Evolutionary conservation across 2,888 invertebrate species (phyloP).

Genomic region (Antheraea assamensis): DNA sequence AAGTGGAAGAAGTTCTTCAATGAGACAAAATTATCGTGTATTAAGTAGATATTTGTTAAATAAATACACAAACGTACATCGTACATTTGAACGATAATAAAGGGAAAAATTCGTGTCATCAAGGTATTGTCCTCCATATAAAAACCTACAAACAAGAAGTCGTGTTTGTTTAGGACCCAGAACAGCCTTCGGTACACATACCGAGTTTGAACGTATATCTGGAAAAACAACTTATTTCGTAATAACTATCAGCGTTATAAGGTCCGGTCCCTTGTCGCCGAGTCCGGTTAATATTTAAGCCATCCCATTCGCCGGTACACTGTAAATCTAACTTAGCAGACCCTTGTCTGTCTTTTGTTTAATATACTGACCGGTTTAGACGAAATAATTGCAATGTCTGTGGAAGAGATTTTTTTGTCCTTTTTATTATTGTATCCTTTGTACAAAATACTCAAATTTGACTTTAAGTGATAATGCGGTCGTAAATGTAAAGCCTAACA

Average conservation of each 20-base stretch:
- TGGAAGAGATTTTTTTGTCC: background rate
- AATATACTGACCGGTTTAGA: background rate
- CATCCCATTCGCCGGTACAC: conserved; percentile 22
- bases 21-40: too few relatives aligned
- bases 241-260: conserved; percentile 17
- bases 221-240: conserved; percentile 12
- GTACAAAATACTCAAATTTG: background rate
- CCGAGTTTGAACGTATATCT: background rate
- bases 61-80: background rate
- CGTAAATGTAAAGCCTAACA: background rate
- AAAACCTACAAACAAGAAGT: conserved; percentile 7
- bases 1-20: too few relatives aligned
- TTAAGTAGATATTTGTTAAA: background rate
- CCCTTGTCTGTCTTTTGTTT: conserved; percentile 26
- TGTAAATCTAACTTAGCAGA: conserved; percentile 37
- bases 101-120: background rate
- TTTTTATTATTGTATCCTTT: background rate
- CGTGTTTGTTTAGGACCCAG: conserved; percentile 3
- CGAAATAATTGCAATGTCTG: conserved; percentile 5
- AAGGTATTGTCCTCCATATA: background rate
- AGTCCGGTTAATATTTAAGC: conserved; percentile 33
- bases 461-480: too few relatives aligned
- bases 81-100: background rate
- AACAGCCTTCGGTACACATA: background rate
- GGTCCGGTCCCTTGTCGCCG: conserved; percentile 18